Conservation (phyloP, 2,797 vertebrate genomes). For the Diplodus sargus region DNA sequence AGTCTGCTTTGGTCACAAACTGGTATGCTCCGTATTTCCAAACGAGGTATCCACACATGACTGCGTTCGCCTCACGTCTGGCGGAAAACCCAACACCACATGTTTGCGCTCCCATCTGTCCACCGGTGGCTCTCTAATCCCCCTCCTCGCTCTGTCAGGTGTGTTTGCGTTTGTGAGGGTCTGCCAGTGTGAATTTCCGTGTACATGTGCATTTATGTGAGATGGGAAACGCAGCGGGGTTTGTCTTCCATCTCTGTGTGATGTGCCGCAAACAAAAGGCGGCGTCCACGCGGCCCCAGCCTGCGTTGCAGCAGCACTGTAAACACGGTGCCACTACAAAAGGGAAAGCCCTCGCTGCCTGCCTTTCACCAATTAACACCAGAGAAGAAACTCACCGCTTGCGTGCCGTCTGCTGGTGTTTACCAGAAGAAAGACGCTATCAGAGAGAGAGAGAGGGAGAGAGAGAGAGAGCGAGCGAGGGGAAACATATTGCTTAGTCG, state of each 20-base stretch:
- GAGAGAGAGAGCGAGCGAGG: slow-evolving; percentile 25
- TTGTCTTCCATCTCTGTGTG: slow-evolving; percentile 60
- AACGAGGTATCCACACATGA: slow-evolving; percentile 49
- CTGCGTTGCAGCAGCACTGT: slow-evolving; percentile 49
- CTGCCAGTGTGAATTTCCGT: slow-evolving; percentile 10
- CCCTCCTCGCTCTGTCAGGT: slow-evolving; percentile 34
- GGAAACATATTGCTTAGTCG: slow-evolving; percentile 61
- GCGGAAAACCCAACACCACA: slow-evolving; percentile 25
- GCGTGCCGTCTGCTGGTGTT: slow-evolving; percentile 60
- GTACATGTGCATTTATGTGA: slow-evolving; percentile 10
- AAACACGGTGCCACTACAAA: slow-evolving; percentile 67
- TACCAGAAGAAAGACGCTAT: slow-evolving; percentile 42
- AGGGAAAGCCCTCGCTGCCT: slow-evolving; percentile 38
- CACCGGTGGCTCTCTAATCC: slow-evolving; percentile 40
- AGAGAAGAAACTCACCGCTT: slow-evolving; percentile 31
- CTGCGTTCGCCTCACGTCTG: slow-evolving; percentile 44
- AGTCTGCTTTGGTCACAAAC: slow-evolving; percentile 38
- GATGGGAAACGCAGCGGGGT: slow-evolving; percentile 51
- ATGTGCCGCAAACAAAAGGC: slow-evolving; percentile 71
- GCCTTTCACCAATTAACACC: slow-evolving; percentile 70
- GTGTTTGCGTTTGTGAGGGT: slow-evolving; percentile 25
- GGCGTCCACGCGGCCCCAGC: slow-evolving; percentile 30
- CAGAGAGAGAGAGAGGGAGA: slow-evolving; percentile 25
- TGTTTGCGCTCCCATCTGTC: slow-evolving; percentile 30
- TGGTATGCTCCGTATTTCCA: slow-evolving; percentile 32